Percentiles rank a stretch among this genome's conserved stretches.
phyloP scores from a whole-genome alignment of 1,140 invertebrate species.

The Anastrepha ludens region DNA sequence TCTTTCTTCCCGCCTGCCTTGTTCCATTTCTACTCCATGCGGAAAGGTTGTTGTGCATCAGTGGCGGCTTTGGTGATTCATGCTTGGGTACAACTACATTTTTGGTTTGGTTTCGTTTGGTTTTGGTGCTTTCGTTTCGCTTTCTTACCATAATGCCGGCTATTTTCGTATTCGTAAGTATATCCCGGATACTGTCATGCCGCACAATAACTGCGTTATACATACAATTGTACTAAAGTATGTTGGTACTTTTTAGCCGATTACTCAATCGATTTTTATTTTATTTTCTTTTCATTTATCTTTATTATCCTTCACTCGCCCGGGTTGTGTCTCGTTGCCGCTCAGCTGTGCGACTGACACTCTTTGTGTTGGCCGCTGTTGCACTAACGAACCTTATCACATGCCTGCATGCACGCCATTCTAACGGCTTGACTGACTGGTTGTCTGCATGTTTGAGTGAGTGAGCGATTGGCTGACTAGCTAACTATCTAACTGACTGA shows the following conservation, averaged over 20 bases:
- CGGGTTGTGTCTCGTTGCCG: background rate
- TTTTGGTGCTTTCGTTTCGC: background rate
- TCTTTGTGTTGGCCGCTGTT: background rate
- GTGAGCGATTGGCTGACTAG: background rate
- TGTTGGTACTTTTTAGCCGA: background rate
- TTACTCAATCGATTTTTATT: constrained; percentile 28
- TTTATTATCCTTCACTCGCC: background rate
- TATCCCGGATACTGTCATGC: background rate
- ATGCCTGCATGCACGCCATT: constrained; percentile 58
- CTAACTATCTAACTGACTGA: background rate
- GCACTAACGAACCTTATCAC: constrained; percentile 56
- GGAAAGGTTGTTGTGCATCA: constrained; percentile 3
- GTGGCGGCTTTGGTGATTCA: constrained; percentile 13
- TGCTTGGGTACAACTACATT: background rate
- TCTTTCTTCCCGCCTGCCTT: background rate
- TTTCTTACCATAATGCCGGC: constrained; percentile 4
- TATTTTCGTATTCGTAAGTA: background rate
- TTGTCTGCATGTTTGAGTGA: constrained; percentile 54
- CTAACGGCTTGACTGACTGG: constrained; percentile 44
- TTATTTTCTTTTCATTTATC: too few relatives aligned
- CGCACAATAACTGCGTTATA: background rate
- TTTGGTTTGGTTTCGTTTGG: background rate
- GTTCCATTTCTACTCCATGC: background rate
- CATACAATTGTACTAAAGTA: background rate
- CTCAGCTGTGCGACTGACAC: constrained; percentile 11